phyloP scores from a whole-genome alignment of 2,113 vertebrate species.

The Pachypanchax playfairii region DNA sequence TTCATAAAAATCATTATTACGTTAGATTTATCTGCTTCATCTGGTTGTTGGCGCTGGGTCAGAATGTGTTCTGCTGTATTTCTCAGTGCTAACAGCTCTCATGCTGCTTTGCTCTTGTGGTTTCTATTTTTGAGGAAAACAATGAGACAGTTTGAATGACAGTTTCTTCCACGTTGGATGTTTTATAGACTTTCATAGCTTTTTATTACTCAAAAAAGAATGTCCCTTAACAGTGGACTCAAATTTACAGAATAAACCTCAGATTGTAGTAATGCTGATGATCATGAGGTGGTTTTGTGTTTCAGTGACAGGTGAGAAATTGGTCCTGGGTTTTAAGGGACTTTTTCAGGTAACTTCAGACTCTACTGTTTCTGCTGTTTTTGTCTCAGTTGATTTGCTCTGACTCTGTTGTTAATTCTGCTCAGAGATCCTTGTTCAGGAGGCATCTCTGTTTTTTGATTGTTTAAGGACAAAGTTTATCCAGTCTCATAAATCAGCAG shows the following conservation, averaged over 20 bases:
- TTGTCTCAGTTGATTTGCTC: conserved; percentile 32
- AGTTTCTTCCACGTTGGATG: conserved; percentile 27
- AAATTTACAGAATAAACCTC: conserved; percentile 18
- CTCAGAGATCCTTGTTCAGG: conserved; percentile 8
- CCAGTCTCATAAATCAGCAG: too few relatives aligned
- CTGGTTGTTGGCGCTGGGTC: conserved; percentile 9
- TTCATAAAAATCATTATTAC: conserved; percentile 16
- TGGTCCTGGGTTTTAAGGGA: conserved; percentile 45
- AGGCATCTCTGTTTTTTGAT: conserved; percentile 5
- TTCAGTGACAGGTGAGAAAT: conserved; percentile 33
- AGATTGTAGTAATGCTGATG: conserved; percentile 25
- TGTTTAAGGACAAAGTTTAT: conserved; percentile 9
- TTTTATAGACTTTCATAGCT: conserved; percentile 43
- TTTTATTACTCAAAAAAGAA: conserved; percentile 51
- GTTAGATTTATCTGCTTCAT: conserved; percentile 6
- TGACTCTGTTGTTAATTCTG: conserved; percentile 29
- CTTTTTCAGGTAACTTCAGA: conserved; percentile 61
- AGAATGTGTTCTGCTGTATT: not conserved
- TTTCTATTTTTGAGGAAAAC: conserved; percentile 25
- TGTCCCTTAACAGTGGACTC: not conserved
- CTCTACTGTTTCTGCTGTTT: conserved; percentile 34
- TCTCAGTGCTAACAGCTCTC: conserved; percentile 9
- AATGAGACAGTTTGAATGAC: conserved; percentile 26
- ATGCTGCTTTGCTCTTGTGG: conserved; percentile 25
- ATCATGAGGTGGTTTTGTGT: too few relatives aligned